phyloP scores from a whole-genome alignment of 2,888 invertebrate species.

The Eupithecia insigniata region DNA sequence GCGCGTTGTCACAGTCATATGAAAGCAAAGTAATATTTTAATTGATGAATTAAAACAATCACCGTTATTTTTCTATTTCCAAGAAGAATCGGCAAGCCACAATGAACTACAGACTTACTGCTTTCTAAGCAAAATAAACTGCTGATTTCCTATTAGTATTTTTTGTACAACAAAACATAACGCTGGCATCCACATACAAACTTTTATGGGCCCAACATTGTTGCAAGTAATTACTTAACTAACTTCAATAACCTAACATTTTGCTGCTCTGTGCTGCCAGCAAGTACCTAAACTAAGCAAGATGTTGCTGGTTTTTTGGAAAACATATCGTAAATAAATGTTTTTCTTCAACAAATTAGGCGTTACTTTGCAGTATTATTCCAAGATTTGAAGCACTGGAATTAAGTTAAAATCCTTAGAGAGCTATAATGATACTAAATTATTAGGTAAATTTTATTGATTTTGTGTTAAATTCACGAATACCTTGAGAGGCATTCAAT shows the following conservation, averaged over 20 bases:
- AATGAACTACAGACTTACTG: neutral
- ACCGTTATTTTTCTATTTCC: neutral
- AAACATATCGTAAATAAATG: neutral
- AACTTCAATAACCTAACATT: conserved; percentile 48
- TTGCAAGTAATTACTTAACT: conserved; percentile 50
- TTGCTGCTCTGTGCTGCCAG: conserved; percentile 17
- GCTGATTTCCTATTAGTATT: conserved; percentile 25
- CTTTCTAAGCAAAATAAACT: conserved; percentile 17
- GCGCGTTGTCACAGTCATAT: neutral
- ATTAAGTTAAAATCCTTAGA: neutral
- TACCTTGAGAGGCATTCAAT: neutral
- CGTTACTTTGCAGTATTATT: neutral
- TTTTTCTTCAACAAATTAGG: neutral
- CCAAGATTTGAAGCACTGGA: neutral
- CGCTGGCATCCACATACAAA: conserved; percentile 26
- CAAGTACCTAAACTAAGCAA: neutral
- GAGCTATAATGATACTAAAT: neutral
- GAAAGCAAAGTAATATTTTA: neutral
- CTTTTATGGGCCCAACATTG: conserved; percentile 34
- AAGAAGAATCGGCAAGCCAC: neutral
- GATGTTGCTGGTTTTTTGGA: neutral
- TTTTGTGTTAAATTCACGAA: neutral
- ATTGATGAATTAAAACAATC: neutral
- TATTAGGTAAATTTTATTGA: too few relatives aligned
- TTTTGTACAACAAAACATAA: conserved; percentile 23